Base-by-base conservation (phyloP, 2,797 vertebrate species). In the Oreortyx pictus region DNA sequence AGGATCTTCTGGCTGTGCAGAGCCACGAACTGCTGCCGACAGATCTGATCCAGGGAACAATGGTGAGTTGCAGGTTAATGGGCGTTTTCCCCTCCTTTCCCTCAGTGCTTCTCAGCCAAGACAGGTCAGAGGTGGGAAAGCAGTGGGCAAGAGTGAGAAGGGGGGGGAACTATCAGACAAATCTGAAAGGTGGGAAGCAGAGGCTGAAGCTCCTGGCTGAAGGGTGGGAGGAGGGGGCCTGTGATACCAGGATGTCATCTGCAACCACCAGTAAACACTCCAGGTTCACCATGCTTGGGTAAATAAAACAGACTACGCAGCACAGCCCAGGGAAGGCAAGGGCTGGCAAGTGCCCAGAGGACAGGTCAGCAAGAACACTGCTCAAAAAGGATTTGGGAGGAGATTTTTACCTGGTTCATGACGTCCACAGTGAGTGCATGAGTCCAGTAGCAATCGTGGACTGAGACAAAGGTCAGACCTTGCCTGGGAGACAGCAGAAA, bases 361-460 rank as follows among this genome's bases (percentile, higher is more conserved):
- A 92, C 66, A 87, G 33, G 74, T 64, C 66, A 89, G 82, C 76
- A 87, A 71, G 49, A 61, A 68, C 44, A 27, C 8, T 5, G 79
- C 89, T 78, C 89, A 16, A 17, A 15, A 15, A 49, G 41, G 82
- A 71, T 39, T 33, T 2, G 1, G 41, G 71, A 82, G 67, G 83
- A 91, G 86, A 31, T 56, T 62, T 50, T 33, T 82, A 99, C 99
- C 99, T 98, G 97, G 95, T 99, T 99, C 99, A 99, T 99, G 92
- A 97, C 56, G 35, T 99, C 98, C 78, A 99, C 98, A 0, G 98
- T 98, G 37, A 98, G 86, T 0, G 99, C 99, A 1, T 99, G 99
- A 7, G 99, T 99, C 99, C 99, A 99, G 95, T 98, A 99, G 95
- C 99, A 99, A 94, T 99, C 99, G 0, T 99, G 99, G 49, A 99